A percentile compares a stretch with the other conserved stretches of the same genome.
Evolutionary conservation across 2,797 vertebrate species (phyloP).

Genomic region (Danio choprae): DNA sequence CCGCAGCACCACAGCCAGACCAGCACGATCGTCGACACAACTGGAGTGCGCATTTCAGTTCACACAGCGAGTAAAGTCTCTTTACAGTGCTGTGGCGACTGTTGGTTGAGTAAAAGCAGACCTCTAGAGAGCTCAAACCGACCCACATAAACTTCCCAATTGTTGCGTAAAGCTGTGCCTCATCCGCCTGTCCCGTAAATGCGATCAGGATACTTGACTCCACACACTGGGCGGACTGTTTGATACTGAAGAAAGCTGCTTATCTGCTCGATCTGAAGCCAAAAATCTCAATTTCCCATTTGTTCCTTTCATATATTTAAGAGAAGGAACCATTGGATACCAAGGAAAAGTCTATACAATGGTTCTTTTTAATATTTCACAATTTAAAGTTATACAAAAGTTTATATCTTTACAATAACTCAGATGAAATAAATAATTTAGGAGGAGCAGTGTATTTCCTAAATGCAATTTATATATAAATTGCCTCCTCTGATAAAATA

Average conservation of each 20-base stretch:
- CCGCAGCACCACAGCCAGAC: constrained; percentile 51
- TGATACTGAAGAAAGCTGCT: background rate
- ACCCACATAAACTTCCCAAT: constrained; percentile 19
- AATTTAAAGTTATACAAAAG: background rate
- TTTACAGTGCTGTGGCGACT: background rate
- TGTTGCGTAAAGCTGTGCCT: constrained; percentile 2
- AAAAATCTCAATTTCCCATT: background rate
- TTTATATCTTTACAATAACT: background rate
- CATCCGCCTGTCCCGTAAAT: constrained; percentile 9
- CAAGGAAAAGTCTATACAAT: background rate
- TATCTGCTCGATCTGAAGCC: background rate
- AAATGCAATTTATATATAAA: background rate
- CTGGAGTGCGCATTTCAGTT: constrained; percentile 57
- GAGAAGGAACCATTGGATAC: background rate
- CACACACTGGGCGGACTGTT: constrained; percentile 29
- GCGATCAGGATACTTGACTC: constrained; percentile 10
- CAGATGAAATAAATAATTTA: background rate
- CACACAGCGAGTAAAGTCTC: constrained; percentile 41
- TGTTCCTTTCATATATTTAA: background rate
- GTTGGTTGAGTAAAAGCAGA: background rate
- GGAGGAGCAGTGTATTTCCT: background rate
- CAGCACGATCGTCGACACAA: constrained; percentile 65
- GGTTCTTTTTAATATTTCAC: background rate
- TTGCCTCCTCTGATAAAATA: background rate
- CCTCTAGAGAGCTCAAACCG: background rate